Evolutionary conservation across 2,888 invertebrate genomes (phyloP).

Genomic region (Iselma pallidipennis): DNA sequence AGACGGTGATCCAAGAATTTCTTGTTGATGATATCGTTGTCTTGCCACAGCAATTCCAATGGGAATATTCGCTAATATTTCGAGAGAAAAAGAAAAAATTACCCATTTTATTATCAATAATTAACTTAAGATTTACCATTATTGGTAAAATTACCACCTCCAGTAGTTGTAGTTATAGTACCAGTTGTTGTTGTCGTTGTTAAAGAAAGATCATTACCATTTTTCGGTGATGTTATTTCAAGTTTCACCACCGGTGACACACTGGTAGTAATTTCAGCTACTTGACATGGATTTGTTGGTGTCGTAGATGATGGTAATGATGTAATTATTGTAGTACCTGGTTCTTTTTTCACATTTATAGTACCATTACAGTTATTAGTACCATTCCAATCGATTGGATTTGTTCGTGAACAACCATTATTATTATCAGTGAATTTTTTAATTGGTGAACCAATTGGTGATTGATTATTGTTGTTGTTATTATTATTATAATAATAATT

Average conservation of each 20-base stretch:
- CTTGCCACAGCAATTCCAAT: slow-evolving; percentile 85
- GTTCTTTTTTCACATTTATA: slow-evolving; percentile 71
- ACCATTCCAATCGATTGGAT: slow-evolving; percentile 67
- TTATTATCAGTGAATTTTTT: slow-evolving; percentile 14
- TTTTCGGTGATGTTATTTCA: slow-evolving; percentile 68
- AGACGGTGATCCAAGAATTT: slow-evolving; percentile 53
- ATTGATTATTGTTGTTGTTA: not conserved
- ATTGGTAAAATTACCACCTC: not conserved
- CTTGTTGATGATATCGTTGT: slow-evolving; percentile 68
- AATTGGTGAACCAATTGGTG: slow-evolving; percentile 1
- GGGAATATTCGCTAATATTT: slow-evolving; percentile 62
- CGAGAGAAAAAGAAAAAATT: not conserved
- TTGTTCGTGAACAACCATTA: slow-evolving; percentile 69
- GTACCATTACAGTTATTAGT: slow-evolving; percentile 31
- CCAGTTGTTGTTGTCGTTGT: not conserved
- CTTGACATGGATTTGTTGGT: slow-evolving; percentile 58
- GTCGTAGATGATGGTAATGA: not conserved
- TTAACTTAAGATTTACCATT: not conserved
- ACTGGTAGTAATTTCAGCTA: slow-evolving; percentile 64
- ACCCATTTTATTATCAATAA: not conserved
- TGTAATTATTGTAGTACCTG: slow-evolving; percentile 44
- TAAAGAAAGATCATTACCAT: too few relatives aligned
- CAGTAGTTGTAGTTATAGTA: not conserved
- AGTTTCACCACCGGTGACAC: slow-evolving; percentile 64
- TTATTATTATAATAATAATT: slow-evolving; percentile 5